phyloP scores from a whole-genome alignment of 2,888 invertebrate species.

The Drepanosiphum platanoidis region DNA sequence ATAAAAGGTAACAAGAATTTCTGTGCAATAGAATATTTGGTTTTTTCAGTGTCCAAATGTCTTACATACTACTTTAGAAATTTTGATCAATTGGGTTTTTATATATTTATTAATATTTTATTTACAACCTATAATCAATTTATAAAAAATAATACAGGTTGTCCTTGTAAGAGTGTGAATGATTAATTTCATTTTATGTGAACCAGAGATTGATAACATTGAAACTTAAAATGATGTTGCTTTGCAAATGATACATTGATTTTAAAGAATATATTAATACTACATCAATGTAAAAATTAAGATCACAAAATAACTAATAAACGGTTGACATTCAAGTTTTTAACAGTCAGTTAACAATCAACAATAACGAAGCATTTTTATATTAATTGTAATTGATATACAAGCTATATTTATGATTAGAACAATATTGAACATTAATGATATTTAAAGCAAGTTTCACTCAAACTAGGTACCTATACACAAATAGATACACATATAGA shows the following conservation, averaged over 20 bases:
- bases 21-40: not conserved
- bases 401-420: conserved; percentile 2
- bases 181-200: not conserved
- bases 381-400: not conserved
- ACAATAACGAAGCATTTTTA: not conserved
- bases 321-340: not conserved
- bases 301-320: not conserved
- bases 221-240: not conserved
- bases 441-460: not conserved
- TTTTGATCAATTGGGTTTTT: not conserved
- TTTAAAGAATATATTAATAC: not conserved
- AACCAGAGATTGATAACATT: not conserved
- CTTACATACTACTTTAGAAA: not conserved
- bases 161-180: too few species aligned
- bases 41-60: too few species aligned
- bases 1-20: not conserved
- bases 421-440: conserved; percentile 30
- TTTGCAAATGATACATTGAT: not conserved
- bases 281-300: not conserved
- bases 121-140: not conserved
- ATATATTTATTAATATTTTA: not conserved
- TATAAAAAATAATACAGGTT: not conserved
- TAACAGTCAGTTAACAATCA: not conserved
- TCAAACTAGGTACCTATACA: conserved; percentile 31
- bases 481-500: not conserved